Evolutionary conservation across 1,140 invertebrate genomes (phyloP).

Genomic region (Ctenoplectra terminalis): DNA sequence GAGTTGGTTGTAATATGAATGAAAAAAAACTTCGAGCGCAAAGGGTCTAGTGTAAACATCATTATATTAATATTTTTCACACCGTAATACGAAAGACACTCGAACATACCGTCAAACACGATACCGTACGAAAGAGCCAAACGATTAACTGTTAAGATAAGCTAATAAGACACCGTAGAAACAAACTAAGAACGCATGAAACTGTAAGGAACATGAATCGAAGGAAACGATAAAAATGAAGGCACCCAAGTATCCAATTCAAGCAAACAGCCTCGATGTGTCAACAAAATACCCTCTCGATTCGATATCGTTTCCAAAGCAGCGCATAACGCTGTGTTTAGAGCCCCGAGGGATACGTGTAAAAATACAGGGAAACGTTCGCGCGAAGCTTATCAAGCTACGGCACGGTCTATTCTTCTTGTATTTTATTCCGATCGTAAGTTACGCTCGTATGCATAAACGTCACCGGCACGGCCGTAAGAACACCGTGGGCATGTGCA

Average conservation of each 20-base stretch:
- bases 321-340: background rate
- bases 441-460: conserved; percentile 28
- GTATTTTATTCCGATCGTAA: conserved; percentile 39
- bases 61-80: too few species aligned
- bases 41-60: too few species aligned
- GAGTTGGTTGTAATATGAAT: too few species aligned
- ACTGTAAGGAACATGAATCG: background rate
- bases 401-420: conserved; percentile 23
- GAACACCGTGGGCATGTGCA: background rate
- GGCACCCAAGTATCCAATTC: background rate
- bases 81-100: too few species aligned
- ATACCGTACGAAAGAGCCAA: too few species aligned
- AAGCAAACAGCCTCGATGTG: background rate
- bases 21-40: too few species aligned
- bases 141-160: too few species aligned
- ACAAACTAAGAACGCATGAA: too few species aligned
- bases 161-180: too few species aligned
- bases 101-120: too few species aligned
- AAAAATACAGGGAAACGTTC: conserved; percentile 11
- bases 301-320: background rate
- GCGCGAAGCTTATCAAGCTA: conserved; percentile 15
- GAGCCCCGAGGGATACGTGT: background rate
- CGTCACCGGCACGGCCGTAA: background rate
- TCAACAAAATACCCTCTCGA: too few species aligned
- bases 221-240: background rate